Evolutionary conservation across 1,140 invertebrate genomes (phyloP), one percentile per base, ranked within the genome.

Genomic region (Drosophila insularis): DNA sequence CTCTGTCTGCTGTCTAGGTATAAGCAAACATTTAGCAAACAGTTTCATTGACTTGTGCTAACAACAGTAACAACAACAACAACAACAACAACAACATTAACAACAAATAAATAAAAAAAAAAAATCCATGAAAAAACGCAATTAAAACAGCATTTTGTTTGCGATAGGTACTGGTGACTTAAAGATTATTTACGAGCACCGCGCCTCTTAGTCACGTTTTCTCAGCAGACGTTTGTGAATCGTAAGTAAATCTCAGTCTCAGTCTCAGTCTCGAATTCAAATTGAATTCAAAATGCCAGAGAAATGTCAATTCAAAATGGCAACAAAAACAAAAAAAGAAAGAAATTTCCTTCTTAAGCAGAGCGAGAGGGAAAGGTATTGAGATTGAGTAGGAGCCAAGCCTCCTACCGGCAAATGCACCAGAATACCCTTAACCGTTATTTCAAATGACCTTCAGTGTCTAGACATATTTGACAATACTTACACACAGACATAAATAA

Each of bases 381-480:
- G 11, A 13, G 35, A 37, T 4, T 4, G 35, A 37, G 35, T 4
- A n/a, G n/a, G 10, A 37, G 35, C 35, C 63, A 50, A 35, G 27
- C 13, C 11, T 58, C 32, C 40, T 55, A 37, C 53, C 35, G n/a
- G 43, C 14, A 17, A 60, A 43, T 46, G 53, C 37, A 32, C 50
- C 64, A 19, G 43, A 50, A 72, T 78, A 69, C 79, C 79, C 37
- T 70, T 53, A 59, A 72, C 76, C 50, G 65, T 72, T 73, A 67
- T 63, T 60, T 61, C 50, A 71, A 89, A 65, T 84, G 84, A 84
- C 84, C 84, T 89, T 89, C 85, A 72, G 70, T 69, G 84, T 89
- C 84, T 89, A 89, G 84, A 89, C 84, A 35, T 74, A 74, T 89
- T 89, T 89, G 84, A 84, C 84, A 89, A 89, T 89, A 76, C 78